These are phyloP conservation scores for Porites australiensis DNA, from an alignment of 64 coral and sea anemone genomes.

Conservation along the genomic window DNA sequence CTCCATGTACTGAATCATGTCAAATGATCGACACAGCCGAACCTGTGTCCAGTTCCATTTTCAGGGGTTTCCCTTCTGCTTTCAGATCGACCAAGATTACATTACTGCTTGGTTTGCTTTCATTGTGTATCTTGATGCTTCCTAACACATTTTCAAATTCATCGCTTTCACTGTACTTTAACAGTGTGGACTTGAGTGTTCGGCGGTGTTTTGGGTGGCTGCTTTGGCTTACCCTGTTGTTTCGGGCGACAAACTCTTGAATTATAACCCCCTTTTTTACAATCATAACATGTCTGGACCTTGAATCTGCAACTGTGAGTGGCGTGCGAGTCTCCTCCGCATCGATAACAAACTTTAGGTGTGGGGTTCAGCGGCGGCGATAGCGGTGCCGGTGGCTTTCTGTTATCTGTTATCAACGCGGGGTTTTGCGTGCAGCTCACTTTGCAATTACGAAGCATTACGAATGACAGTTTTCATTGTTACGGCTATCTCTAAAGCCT, in stretches of 20 bases:
- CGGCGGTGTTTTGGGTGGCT: background rate
- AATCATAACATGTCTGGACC: constrained; percentile 5
- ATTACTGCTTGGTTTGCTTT: background rate
- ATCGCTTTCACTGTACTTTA: background rate
- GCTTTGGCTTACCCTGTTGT: background rate
- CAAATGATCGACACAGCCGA: background rate
- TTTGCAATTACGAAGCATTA: constrained; percentile 14
- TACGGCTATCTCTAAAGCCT: constrained; percentile 25
- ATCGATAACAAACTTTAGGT: constrained; percentile 31
- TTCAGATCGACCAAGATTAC: background rate
- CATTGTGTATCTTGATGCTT: background rate
- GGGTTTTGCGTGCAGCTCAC: background rate
- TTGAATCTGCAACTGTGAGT: constrained; percentile 38
- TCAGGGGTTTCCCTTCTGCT: constrained; percentile 10
- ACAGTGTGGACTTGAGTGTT: background rate
- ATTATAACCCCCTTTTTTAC: background rate
- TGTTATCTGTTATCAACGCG: background rate
- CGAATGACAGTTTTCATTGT: constrained; percentile 18
- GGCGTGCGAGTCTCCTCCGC: constrained; percentile 6
- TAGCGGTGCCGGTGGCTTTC: background rate
- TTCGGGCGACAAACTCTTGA: background rate
- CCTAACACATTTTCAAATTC: background rate
- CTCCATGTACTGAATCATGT: constrained; percentile 6
- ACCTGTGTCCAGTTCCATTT: background rate
- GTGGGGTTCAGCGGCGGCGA: background rate